phyloP scores from a whole-genome alignment of 92 coral and sea anemone genomes.

The Epizoanthus rinbou region DNA sequence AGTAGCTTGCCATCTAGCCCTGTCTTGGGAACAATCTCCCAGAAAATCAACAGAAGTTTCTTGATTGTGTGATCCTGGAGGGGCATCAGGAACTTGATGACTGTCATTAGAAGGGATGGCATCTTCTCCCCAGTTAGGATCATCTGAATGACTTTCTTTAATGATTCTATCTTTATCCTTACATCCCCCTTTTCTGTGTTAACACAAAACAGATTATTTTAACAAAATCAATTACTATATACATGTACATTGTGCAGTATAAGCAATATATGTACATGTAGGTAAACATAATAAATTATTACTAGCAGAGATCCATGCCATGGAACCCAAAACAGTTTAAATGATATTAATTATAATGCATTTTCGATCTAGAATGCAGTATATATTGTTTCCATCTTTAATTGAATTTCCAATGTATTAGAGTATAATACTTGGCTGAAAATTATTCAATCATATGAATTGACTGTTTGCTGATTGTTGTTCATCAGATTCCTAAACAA shows the following conservation, averaged over 20 bases:
- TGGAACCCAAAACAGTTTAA: too few relatives aligned
- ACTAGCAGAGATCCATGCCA: too few relatives aligned
- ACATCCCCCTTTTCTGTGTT: constrained; percentile 90
- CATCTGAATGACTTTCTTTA: constrained; percentile 94
- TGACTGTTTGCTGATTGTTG: too few relatives aligned
- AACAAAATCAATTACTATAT: background rate
- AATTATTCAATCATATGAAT: too few relatives aligned
- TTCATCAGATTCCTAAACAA: too few relatives aligned
- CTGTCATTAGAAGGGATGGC: constrained; percentile 93
- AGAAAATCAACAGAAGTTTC: constrained; percentile 90
- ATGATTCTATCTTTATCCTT: constrained; percentile 81
- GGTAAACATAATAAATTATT: too few relatives aligned
- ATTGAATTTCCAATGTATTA: too few relatives aligned
- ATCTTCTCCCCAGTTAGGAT: constrained; percentile 96
- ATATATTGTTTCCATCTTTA: too few relatives aligned
- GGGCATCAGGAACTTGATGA: constrained; percentile 95
- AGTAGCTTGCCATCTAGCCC: constrained; percentile 95
- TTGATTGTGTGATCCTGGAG: constrained; percentile 97
- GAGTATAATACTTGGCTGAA: too few relatives aligned
- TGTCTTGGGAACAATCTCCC: constrained; percentile 99
- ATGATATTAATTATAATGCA: too few relatives aligned
- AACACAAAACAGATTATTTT: background rate
- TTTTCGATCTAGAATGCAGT: too few relatives aligned
- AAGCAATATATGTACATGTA: background rate
- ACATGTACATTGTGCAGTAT: background rate